Evolutionary conservation across 2,797 vertebrate species (phyloP).

Genomic region (Toxotes lorentzi): DNA sequence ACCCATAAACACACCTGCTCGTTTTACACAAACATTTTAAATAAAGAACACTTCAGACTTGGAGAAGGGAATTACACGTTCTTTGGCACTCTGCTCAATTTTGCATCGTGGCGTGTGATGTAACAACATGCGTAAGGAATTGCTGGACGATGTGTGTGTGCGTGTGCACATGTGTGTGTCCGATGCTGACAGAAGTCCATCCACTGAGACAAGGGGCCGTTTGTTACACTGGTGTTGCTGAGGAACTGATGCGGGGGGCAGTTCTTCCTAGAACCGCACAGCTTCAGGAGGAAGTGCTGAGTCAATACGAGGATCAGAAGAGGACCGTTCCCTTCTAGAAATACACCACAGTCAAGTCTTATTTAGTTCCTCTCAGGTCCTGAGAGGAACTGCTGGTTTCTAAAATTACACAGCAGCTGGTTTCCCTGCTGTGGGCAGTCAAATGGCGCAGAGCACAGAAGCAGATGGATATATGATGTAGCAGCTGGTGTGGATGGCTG

Average conservation of each 20-base stretch:
- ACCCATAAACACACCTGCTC: constrained; percentile 5
- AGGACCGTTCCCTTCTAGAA: constrained; percentile 35
- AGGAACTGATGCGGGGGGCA: too few relatives aligned
- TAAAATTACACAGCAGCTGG: constrained; percentile 65
- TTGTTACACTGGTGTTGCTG: constrained; percentile 15
- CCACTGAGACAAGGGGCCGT: constrained; percentile 25
- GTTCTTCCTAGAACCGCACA: too few relatives aligned
- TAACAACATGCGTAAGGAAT: constrained; percentile 55
- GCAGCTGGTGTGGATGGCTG: constrained; percentile 65
- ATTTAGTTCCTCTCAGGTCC: constrained; percentile 44
- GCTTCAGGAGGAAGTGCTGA: not conserved
- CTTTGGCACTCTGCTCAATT: constrained; percentile 27
- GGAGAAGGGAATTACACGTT: constrained; percentile 52
- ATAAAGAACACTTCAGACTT: constrained; percentile 16
- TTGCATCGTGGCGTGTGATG: constrained; percentile 39
- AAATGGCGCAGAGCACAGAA: constrained; percentile 48
- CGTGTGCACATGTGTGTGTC: not conserved
- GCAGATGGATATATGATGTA: constrained; percentile 55
- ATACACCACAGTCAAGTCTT: constrained; percentile 27
- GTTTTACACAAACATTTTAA: constrained; percentile 9
- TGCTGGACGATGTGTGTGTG: constrained; percentile 17
- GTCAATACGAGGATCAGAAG: constrained; percentile 48
- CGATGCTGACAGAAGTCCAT: not conserved
- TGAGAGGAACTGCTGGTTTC: constrained; percentile 55
- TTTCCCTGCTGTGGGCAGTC: constrained; percentile 49